These are phyloP conservation scores for Chiloscyllium punctatum DNA, from an alignment of 2,797 vertebrate species.

Conservation along the genomic window DNA sequence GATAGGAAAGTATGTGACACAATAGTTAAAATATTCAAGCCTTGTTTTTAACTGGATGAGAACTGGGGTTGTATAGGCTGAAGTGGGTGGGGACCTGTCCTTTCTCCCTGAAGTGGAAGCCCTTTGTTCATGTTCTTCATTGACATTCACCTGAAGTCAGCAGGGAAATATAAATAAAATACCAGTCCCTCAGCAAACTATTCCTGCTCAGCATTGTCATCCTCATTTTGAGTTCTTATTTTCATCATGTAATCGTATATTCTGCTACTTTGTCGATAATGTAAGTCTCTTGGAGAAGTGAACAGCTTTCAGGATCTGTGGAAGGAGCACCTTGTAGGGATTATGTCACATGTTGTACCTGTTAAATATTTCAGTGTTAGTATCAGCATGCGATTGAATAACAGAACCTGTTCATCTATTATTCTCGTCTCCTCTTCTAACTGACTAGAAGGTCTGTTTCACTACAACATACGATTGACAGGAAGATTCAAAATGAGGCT, in stretches of 20 bases:
- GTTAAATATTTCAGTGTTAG: background rate
- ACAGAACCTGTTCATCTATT: background rate
- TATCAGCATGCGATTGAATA: background rate
- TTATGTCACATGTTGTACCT: background rate
- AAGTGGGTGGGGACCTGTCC: background rate
- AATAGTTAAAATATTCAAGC: background rate
- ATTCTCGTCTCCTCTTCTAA: background rate
- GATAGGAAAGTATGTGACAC: background rate
- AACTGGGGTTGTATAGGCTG: background rate
- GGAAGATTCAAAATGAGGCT: background rate
- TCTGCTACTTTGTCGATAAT: background rate
- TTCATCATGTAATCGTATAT: background rate
- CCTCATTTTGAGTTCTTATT: constrained; percentile 6
- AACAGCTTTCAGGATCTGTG: background rate
- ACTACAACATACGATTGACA: too few species aligned
- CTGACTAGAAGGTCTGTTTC: background rate
- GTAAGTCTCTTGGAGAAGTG: background rate
- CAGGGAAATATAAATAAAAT: background rate
- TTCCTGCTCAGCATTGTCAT: background rate
- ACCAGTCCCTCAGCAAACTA: background rate
- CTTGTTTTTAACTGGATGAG: background rate
- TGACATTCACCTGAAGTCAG: background rate
- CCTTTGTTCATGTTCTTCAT: background rate
- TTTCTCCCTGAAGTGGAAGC: background rate
- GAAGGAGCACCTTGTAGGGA: background rate